Base-by-base conservation (phyloP, 2,888 invertebrate genomes). In the Chalcis sispes region DNA sequence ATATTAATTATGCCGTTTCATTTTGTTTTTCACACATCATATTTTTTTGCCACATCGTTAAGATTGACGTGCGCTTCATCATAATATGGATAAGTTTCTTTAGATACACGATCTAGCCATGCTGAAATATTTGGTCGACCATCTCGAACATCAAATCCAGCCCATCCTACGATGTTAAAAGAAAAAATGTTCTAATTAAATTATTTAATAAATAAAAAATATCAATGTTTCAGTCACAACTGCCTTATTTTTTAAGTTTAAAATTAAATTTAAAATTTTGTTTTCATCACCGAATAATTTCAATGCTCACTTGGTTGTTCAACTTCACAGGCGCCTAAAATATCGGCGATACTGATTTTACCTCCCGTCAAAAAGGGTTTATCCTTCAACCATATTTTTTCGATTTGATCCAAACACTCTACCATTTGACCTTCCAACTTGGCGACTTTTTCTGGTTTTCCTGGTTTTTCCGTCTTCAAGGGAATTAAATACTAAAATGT, bases 241-340 rank as follows among this genome's bases (percentile, higher is more conserved):
- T 42, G n/a, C 42, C 15, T 42, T 42, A 2, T 42, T 42, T 36
- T 36, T 7, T 42, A 42, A 2, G n/a, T n/a, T 42, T n/a, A 42
- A 42, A 42, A 42, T n/a, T 42, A 42, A 42, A 42, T n/a, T 2
- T n/a, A 42, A 42, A 42, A 42, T n/a, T 42, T n/a, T 42, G 42
- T 42, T 42, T 42, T n/a, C 15, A 4, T n/a, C n/a, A n/a, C n/a
- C n/a, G n/a, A n/a, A n/a, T 36, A 7, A 36, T 36, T 36, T 15
- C 4, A 46, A 20, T n/a, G n/a, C 91, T 90, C 87, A 94, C 95
- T 91, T 40, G 94, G 93, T 87, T 95, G 95, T 87, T 95, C 95
- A 67, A 95, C 86, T 90, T 95, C 95, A 82, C 93, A 94, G 1
- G 93, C 93, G 0, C 94, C 95, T 80, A 95, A 90, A 71, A 96